These are phyloP conservation scores for Melinaea menophilus DNA, from an alignment of 2,888 invertebrate species.

Conservation along the genomic window DNA sequence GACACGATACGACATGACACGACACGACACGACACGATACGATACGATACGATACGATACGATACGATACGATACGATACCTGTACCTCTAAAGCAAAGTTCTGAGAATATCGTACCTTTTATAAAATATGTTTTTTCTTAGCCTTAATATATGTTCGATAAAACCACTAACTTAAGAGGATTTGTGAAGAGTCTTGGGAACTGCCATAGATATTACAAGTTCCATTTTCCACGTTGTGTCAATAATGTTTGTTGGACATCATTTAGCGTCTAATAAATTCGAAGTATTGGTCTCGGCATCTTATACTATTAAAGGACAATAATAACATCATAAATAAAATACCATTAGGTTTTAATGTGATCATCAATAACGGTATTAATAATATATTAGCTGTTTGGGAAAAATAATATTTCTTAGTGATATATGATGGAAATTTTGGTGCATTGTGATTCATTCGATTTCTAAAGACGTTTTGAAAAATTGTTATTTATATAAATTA, in stretches of 20 bases:
- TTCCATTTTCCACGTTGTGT: conserved; percentile 6
- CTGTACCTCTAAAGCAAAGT: no score
- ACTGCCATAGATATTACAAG: conserved; percentile 22
- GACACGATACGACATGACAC: no score
- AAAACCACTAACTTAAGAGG: conserved; percentile 24
- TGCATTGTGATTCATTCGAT: no score
- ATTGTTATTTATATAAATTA: no score
- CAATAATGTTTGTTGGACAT: conserved; percentile 1
- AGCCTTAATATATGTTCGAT: conserved; percentile 18
- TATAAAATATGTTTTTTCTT: not conserved
- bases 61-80: no score
- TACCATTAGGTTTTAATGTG: not conserved
- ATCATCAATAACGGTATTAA: not conserved
- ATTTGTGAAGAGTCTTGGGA: conserved; percentile 18
- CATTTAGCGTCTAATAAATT: not conserved
- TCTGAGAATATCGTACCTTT: no score
- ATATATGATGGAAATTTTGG: not conserved
- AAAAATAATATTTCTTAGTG: not conserved
- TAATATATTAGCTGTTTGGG: not conserved
- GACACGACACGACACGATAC: no score
- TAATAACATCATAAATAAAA: conserved; percentile 7
- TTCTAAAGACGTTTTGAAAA: no score
- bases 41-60: no score
- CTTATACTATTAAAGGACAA: conserved; percentile 1
- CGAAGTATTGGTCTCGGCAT: not conserved